Conservation (phyloP, 2,888 invertebrate species). For the Pyrrhia umbra region DNA sequence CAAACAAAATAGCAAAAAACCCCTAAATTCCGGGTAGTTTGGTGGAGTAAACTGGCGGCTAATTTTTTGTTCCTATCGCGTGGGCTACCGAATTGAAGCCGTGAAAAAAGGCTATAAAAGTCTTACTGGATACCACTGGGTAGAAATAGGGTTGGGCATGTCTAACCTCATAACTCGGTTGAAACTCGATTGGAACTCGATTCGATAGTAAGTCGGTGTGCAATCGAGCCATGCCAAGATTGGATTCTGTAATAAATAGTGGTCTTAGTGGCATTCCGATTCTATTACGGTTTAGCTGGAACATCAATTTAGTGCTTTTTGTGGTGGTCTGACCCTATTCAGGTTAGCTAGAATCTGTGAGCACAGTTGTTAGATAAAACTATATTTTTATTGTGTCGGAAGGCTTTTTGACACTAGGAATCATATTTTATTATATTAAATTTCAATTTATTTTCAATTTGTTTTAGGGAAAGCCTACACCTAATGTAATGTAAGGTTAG, state of each 20-base stretch:
- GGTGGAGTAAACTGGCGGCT: conserved; percentile 32
- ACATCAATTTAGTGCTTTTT: conserved; percentile 49
- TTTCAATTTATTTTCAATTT: neutral
- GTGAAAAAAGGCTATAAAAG: conserved; percentile 41
- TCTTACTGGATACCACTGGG: conserved; percentile 9
- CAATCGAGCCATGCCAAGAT: conserved; percentile 51
- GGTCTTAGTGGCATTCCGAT: conserved; percentile 51
- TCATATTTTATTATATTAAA: neutral
- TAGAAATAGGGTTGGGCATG: neutral
- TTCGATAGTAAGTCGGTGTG: conserved; percentile 48
- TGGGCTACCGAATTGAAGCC: conserved; percentile 35
- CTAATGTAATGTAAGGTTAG: too few relatives aligned
- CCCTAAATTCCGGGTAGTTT: conserved; percentile 44
- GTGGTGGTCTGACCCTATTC: conserved; percentile 8
- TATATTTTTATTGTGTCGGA: neutral
- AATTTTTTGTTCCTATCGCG: conserved; percentile 48
- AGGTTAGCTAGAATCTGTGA: neutral
- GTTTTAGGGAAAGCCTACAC: too few relatives aligned
- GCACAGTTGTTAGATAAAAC: neutral
- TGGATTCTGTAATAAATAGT: conserved; percentile 63
- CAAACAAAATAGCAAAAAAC: conserved; percentile 47
- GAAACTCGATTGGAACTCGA: conserved; percentile 58
- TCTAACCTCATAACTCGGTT: conserved; percentile 51
- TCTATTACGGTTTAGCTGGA: conserved; percentile 55
- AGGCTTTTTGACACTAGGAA: neutral